Evolutionary conservation across 2,113 vertebrate genomes (phyloP).

Genomic region (Silurus asotus): DNA sequence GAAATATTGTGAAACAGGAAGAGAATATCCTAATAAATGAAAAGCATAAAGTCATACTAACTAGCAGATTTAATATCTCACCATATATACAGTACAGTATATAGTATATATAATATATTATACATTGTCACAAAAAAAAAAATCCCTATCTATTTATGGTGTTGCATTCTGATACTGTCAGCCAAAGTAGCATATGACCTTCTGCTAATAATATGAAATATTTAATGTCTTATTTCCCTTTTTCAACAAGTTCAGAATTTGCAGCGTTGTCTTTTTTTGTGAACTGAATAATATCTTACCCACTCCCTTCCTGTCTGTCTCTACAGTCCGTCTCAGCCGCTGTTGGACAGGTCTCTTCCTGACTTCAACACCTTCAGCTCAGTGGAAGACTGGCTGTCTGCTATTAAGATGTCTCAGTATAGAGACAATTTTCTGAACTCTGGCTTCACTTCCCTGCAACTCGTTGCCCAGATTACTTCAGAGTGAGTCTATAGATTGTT

Average conservation of each 20-base stretch:
- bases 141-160: neutral
- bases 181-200: neutral
- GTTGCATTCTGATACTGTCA: neutral
- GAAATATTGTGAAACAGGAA: neutral
- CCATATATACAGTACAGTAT: neutral
- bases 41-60: neutral
- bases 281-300: neutral
- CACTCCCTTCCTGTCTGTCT: slow-evolving; percentile 9
- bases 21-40: neutral
- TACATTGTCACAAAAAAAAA: neutral
- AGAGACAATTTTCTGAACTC: slow-evolving; percentile 96
- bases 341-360: slow-evolving; percentile 94
- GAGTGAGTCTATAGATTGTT: slow-evolving; percentile 82
- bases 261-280: neutral
- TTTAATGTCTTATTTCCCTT: neutral
- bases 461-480: slow-evolving; percentile 94
- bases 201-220: neutral
- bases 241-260: neutral
- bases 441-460: slow-evolving; percentile 95
- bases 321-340: slow-evolving; percentile 94
- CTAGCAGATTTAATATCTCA: neutral
- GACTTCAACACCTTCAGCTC: slow-evolving; percentile 98
- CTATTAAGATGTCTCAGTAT: slow-evolving; percentile 99
- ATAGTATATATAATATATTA: neutral
- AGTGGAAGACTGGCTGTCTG: slow-evolving; percentile 95